Conservation (phyloP, 2,797 vertebrate species). For the Luscinia megarhynchos region DNA sequence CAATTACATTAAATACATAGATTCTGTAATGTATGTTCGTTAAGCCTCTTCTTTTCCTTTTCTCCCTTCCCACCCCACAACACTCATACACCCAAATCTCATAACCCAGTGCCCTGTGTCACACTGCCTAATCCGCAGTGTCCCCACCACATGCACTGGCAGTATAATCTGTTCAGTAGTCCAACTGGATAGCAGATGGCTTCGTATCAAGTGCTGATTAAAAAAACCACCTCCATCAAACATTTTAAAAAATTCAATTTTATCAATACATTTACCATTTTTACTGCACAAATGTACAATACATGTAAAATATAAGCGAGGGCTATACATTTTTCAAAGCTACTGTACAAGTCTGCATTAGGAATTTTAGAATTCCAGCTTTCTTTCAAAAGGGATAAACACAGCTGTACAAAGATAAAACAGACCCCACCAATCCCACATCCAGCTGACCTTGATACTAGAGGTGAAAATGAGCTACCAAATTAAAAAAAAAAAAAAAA, state of each 20-base stretch:
- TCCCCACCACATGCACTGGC: neutral
- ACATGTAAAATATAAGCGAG: neutral
- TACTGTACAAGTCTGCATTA: neutral
- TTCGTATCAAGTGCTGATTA: conserved; percentile 36
- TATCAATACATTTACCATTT: conserved; percentile 13
- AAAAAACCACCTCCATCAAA: neutral
- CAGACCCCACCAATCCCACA: neutral
- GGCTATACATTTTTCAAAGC: neutral
- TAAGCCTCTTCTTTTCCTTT: neutral
- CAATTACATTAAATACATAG: neutral
- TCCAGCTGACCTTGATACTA: conserved; percentile 3
- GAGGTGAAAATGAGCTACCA: conserved; percentile 26
- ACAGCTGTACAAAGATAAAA: conserved; percentile 50
- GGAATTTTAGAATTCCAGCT: neutral
- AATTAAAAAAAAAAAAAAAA: neutral
- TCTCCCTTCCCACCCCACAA: neutral
- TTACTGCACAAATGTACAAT: neutral
- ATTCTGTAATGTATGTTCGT: neutral
- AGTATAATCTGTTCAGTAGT: conserved; percentile 41
- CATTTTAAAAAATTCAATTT: neutral
- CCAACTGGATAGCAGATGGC: conserved; percentile 69
- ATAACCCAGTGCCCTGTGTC: conserved; percentile 36
- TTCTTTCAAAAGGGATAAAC: neutral
- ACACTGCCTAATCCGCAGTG: conserved; percentile 36
- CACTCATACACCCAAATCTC: neutral